Conservation (phyloP, 35 echinoderm and acorn worm species). For the Strongylocentrotus purpuratus region DNA sequence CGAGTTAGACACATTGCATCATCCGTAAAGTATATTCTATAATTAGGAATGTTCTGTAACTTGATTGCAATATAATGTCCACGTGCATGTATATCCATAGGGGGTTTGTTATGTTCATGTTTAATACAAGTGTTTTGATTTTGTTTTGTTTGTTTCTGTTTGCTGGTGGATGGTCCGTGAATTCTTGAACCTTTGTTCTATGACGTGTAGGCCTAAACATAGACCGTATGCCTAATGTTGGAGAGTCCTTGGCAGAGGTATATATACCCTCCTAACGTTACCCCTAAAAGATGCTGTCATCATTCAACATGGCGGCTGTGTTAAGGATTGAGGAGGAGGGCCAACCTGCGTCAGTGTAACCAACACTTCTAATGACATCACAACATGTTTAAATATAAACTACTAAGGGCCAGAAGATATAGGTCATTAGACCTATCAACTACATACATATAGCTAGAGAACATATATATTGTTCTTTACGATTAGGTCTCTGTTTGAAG, state of each 20-base stretch:
- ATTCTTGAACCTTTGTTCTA: not conserved
- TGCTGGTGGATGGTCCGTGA: not conserved
- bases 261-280: not conserved
- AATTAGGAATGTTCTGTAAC: no score
- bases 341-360: not conserved
- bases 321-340: not conserved
- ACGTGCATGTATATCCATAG: no score
- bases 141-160: not conserved
- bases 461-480: not conserved
- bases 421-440: not conserved
- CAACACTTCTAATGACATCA: constrained; percentile 1
- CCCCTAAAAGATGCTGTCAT: not conserved
- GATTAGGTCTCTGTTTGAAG: not conserved
- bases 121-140: not conserved
- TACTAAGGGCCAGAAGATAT: not conserved
- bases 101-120: not conserved
- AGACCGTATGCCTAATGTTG: not conserved
- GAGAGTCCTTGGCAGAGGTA: not conserved
- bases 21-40: no score
- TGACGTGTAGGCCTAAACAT: not conserved
- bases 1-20: no score
- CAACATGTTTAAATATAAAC: constrained; percentile 19
- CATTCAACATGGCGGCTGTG: not conserved
- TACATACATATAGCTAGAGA: not conserved
- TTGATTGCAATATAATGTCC: no score